Evolutionary conservation across 1,140 invertebrate species (phyloP), one percentile per base, ranked within the genome.

Genomic region (Drosophila virilis): DNA sequence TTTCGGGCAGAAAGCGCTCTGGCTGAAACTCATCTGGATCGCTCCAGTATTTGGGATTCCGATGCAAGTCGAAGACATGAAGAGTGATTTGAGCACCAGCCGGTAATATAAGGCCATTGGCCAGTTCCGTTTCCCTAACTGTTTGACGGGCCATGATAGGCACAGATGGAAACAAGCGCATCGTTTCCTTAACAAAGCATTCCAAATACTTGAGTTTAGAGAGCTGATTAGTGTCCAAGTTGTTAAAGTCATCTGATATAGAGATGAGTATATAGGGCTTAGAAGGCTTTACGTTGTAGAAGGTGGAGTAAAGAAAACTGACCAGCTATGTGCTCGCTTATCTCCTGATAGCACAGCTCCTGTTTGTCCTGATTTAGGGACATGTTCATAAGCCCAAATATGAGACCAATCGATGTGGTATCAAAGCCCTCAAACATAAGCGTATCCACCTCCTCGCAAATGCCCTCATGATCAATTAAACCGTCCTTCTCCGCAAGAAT

Each of bases 391-490:
- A 96, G 79, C 0, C 93, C 92, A 92, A 94, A 96, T 48, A 91
- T 93, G 1, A 96, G 77, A 3, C 89, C 93, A 42, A 94, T 93
- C 1, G 94, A 94, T 1, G 95, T 96, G 15, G 96, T 97, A 79
- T 97, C 96, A 78, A 96, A 96, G 1, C 94, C 94, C 74, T 95
- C 96, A 92, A 97, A 97, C 93, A 96, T 95, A 60, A 97, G 96
- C 0, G 96, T 97, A 83, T 97, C 96, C 5, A 97, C 96, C 93
- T 97, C 96, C 83, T 97, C 96, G 75, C 94, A 93, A 42, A 97
- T 96, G 60, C 96, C 96, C 40, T 93, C 67, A 69, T 96, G 93
- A 61, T 93, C 94, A 45, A 94, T 94, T 0, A 80, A 92, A n/a
- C 92, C 90, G 50, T 93, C 86, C 28, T 92, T 92, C 52, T 94